phyloP scores from a whole-genome alignment of 2,113 vertebrate species.

The Dipodomys stephensi region DNA sequence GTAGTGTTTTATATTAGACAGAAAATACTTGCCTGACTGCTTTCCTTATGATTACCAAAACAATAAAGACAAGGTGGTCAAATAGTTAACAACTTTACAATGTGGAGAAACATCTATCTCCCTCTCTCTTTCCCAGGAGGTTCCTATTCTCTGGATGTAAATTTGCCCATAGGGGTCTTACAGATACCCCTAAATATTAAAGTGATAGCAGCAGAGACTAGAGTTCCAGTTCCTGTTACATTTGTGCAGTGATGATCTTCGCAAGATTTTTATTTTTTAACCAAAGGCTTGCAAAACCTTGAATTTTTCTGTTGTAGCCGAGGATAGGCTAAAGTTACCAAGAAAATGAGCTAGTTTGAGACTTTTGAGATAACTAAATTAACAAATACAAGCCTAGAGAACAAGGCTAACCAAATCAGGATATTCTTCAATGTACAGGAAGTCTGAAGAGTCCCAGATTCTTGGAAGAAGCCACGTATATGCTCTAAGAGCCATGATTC shows the following conservation, averaged over 20 bases:
- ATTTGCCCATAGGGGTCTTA: neutral
- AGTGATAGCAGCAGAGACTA: neutral
- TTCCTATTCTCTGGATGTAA: neutral
- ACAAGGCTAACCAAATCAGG: neutral
- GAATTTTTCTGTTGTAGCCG: neutral
- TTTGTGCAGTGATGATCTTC: neutral
- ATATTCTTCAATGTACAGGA: neutral
- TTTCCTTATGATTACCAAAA: slow-evolving; percentile 36
- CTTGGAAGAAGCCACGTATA: neutral
- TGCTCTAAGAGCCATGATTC: neutral
- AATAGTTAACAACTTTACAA: slow-evolving; percentile 21
- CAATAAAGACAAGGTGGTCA: neutral
- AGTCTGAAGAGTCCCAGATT: neutral
- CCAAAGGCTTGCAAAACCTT: neutral
- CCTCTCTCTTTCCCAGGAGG: neutral
- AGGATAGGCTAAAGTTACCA: neutral
- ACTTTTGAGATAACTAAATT: slow-evolving; percentile 1
- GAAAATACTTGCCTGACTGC: neutral
- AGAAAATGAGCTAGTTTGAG: neutral
- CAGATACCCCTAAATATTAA: neutral
- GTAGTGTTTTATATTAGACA: neutral
- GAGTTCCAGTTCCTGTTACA: neutral
- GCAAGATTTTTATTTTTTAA: neutral
- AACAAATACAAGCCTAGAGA: neutral
- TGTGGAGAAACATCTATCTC: neutral